Percentiles rank a stretch among this genome's conserved stretches.
These are phyloP conservation scores for Xerus inauris DNA, from an alignment of 2,113 vertebrate genomes.

Conservation along the genomic window DNA sequence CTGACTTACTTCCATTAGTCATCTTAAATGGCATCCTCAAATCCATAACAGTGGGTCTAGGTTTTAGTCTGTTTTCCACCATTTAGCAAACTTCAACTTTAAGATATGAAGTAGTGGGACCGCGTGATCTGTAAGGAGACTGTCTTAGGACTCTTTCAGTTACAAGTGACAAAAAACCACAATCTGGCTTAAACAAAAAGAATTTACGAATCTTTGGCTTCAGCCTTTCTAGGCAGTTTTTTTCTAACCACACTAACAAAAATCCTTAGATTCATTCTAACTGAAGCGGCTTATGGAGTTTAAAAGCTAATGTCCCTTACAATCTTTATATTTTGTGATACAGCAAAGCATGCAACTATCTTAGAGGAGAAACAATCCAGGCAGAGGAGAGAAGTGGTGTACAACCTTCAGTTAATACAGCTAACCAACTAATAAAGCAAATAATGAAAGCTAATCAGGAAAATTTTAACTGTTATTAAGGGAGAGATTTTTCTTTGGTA, in stretches of 20 bases:
- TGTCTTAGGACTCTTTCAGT: not conserved
- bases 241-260: not conserved
- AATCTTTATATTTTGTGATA: not conserved
- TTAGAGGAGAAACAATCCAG: no score
- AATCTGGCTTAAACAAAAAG: not conserved
- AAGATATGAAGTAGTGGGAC: not conserved
- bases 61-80: not conserved
- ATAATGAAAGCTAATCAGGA: no score
- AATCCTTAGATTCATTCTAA: slow-evolving; percentile 27
- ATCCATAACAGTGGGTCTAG: not conserved
- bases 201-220: not conserved
- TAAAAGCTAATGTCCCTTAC: not conserved
- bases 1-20: slow-evolving; percentile 13
- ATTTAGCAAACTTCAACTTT: slow-evolving; percentile 2
- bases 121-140: not conserved
- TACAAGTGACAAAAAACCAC: not conserved
- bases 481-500: no score
- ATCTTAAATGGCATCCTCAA: slow-evolving; percentile 34
- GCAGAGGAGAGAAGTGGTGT: no score
- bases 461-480: no score
- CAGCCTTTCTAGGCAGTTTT: not conserved
- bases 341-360: not conserved
- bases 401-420: no score
- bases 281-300: not conserved
- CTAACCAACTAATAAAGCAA: no score